These are phyloP conservation scores for Hemibagrus guttatus DNA, from an alignment of 2,797 vertebrate genomes.

Conservation along the genomic window DNA sequence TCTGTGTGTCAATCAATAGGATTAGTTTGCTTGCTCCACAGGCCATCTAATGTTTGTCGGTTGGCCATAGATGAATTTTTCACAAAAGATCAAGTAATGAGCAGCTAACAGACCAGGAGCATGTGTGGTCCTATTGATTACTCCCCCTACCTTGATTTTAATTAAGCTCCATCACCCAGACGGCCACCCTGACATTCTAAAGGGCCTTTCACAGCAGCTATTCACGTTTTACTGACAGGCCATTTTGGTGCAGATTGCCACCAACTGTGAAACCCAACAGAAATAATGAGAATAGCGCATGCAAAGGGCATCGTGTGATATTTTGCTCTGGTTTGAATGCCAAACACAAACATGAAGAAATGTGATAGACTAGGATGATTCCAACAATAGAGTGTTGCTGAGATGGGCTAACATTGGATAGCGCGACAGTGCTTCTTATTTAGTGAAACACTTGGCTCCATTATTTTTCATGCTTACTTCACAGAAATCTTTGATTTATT, in stretches of 20 bases:
- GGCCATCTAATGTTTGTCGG: slow-evolving; percentile 15
- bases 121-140: slow-evolving; percentile 64
- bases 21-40: slow-evolving; percentile 8
- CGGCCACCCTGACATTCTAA: slow-evolving; percentile 59
- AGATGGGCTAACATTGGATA: background rate
- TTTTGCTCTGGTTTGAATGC: slow-evolving; percentile 40
- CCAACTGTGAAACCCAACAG: slow-evolving; percentile 23
- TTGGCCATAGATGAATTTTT: slow-evolving; percentile 13
- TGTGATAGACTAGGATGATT: slow-evolving; percentile 20
- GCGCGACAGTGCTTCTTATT: background rate
- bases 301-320: slow-evolving; percentile 35
- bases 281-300: slow-evolving; percentile 42
- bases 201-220: slow-evolving; percentile 34
- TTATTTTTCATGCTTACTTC: slow-evolving; percentile 7
- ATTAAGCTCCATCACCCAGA: slow-evolving; percentile 55
- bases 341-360: slow-evolving; percentile 25
- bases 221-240: slow-evolving; percentile 38
- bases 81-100: slow-evolving; percentile 28
- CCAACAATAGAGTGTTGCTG: background rate
- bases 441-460: slow-evolving; percentile 1
- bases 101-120: slow-evolving; percentile 17
- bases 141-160: slow-evolving; percentile 50
- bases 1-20: slow-evolving; percentile 22
- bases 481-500: slow-evolving; percentile 7
- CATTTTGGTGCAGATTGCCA: slow-evolving; percentile 39